phyloP scores from a whole-genome alignment of 1,140 invertebrate genomes.

The Thaumetopoea pityocampa region DNA sequence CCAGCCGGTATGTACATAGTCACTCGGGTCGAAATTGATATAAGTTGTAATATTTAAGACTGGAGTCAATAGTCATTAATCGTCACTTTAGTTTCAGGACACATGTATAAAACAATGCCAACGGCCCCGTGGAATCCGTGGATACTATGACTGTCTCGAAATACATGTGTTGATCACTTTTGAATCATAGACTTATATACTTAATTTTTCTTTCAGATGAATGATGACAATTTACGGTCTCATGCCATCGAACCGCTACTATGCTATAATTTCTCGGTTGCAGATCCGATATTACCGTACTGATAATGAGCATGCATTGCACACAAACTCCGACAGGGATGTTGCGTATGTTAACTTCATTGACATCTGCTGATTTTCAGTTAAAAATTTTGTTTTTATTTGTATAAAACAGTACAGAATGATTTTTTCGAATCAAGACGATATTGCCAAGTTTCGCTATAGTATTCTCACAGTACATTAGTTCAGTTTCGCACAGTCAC shows the following conservation, averaged over 20 bases:
- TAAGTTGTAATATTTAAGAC: conserved; percentile 12
- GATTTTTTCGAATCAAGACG: too few relatives aligned
- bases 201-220: conserved; percentile 72
- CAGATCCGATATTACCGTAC: conserved; percentile 22
- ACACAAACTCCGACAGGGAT: too few relatives aligned
- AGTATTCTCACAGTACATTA: too few relatives aligned
- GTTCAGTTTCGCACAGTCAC: too few relatives aligned
- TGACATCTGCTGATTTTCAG: too few relatives aligned
- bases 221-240: conserved; percentile 61
- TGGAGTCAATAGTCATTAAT: conserved; percentile 58
- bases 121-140: conserved; percentile 30
- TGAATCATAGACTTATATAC: conserved; percentile 37
- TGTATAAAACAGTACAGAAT: too few relatives aligned
- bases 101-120: conserved; percentile 60
- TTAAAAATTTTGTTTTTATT: too few relatives aligned
- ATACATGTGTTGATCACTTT: conserved; percentile 57
- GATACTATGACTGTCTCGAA: conserved; percentile 28
- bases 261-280: conserved; percentile 35
- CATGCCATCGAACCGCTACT: conserved; percentile 52
- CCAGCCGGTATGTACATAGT: conserved; percentile 83
- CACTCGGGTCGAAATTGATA: conserved; percentile 21
- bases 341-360: too few relatives aligned
- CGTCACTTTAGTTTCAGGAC: conserved; percentile 68
- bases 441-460: too few relatives aligned
- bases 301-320: conserved; percentile 15